These are phyloP conservation scores for Drosophila sechellia DNA, from an alignment of 1,140 invertebrate genomes.

Conservation along the genomic window DNA sequence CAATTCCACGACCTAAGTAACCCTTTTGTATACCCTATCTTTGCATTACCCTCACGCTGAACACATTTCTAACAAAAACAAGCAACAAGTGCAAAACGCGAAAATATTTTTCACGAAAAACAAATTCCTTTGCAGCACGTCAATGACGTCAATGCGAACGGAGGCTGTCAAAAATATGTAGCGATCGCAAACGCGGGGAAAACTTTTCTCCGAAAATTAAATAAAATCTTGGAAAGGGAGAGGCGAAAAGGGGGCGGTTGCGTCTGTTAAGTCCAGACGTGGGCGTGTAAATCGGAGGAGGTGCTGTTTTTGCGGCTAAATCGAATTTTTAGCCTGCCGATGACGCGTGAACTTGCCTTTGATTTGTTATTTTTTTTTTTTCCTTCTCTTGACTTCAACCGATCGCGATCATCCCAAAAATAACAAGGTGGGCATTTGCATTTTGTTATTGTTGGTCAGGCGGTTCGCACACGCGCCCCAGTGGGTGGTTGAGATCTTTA, in stretches of 20 bases:
- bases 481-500: constrained; percentile 42
- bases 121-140: constrained; percentile 77
- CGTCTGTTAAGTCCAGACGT: constrained; percentile 66
- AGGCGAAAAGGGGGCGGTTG: constrained; percentile 28
- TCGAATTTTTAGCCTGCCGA: constrained; percentile 45
- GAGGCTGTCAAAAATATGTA: constrained; percentile 55
- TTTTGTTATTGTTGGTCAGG: constrained; percentile 38
- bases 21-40: not conserved
- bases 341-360: constrained; percentile 81
- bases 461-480: constrained; percentile 38
- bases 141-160: constrained; percentile 77
- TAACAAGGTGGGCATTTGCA: constrained; percentile 58
- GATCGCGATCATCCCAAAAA: constrained; percentile 55
- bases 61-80: constrained; percentile 44
- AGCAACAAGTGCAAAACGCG: constrained; percentile 45
- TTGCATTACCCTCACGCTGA: constrained; percentile 25
- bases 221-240: not conserved
- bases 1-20: not conserved
- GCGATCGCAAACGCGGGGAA: constrained; percentile 37
- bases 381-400: not conserved
- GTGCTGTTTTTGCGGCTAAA: constrained; percentile 19
- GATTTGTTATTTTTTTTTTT: constrained; percentile 63
- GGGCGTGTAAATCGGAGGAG: constrained; percentile 50
- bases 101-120: constrained; percentile 81
- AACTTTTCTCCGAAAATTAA: constrained; percentile 24